Evolutionary conservation across 2,113 vertebrate genomes (phyloP).

Genomic region (Ascaphus truei): DNA sequence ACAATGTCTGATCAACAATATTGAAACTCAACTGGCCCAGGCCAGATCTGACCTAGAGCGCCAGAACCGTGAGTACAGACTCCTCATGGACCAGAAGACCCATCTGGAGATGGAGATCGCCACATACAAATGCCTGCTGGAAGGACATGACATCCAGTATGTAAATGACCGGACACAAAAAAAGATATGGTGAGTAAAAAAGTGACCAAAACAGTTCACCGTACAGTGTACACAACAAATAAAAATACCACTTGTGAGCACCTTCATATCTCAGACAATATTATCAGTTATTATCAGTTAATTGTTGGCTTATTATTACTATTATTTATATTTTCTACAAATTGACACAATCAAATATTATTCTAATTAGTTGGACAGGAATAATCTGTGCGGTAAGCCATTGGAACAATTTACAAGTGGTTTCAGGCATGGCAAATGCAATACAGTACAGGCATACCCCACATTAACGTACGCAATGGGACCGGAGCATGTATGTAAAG

Average conservation of each 20-base stretch:
- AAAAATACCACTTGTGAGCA: no score
- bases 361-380: no score
- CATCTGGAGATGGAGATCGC: conserved; percentile 53
- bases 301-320: neutral
- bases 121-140: conserved; percentile 49
- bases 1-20: conserved; percentile 57
- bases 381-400: no score
- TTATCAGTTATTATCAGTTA: neutral
- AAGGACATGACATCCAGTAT: conserved; percentile 41
- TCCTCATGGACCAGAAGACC: conserved; percentile 54
- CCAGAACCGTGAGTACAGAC: conserved; percentile 63
- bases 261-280: no score
- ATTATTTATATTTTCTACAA: neutral
- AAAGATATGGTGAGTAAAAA: no score
- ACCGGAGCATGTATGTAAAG: no score
- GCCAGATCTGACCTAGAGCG: conserved; percentile 59
- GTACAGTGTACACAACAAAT: no score
- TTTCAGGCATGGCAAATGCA: no score
- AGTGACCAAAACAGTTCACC: no score
- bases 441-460: no score
- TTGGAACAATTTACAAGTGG: no score
- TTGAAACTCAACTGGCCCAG: conserved; percentile 61
- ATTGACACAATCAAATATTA: neutral
- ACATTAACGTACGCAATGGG: no score
- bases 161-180: neutral